Base-by-base conservation (phyloP, 2,797 vertebrate species). In the Orientallactaga sibirica region DNA sequence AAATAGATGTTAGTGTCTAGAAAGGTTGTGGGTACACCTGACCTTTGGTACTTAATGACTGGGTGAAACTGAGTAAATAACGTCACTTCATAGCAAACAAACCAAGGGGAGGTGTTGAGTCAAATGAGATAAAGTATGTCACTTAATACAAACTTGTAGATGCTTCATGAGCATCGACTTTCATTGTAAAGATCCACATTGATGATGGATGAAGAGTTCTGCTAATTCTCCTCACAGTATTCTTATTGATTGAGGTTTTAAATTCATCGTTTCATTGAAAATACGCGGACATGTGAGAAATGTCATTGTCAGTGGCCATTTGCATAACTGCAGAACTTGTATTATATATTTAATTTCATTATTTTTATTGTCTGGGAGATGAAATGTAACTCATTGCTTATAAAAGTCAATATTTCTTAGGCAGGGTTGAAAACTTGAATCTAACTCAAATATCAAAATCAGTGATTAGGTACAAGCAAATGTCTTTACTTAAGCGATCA, bases 301-400 rank as follows among this genome's bases (percentile, higher is more conserved):
- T 70, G 22, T 76, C 91, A 16, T 90, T 94, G 75, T 91, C 25
- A 88, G 52, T 14, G n/a, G 24, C 83, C 88, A 88, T 92, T 80
- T 84, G 43, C 29, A 82, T 89, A 94, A 83, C 66, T 94, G 11
- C 16, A 87, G 64, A 88, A 90, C 41, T 90, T 81, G 18, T n/a
- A 83, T 94, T 92, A 78, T 79, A 58, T 48, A 48, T 48, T 48
- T 94, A 90, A 94, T 93, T 77, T 96, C 55, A 93, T 22, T 58
- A 76, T 18, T 37, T 95, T 37, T 76, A 82, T 7, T 48, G 48
- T 90, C 67, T 86, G 66, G 4, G 15, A 84, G 29, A 92, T 79
- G 43, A 86, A 95, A 94, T 48, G 22, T 90, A 48, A 48, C 48
- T 48, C 48, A 8, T 48, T 48, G 48, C 48, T 48, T 48, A 48